phyloP scores from a whole-genome alignment of 2,113 vertebrate species.

The Chaenogobius annularis region DNA sequence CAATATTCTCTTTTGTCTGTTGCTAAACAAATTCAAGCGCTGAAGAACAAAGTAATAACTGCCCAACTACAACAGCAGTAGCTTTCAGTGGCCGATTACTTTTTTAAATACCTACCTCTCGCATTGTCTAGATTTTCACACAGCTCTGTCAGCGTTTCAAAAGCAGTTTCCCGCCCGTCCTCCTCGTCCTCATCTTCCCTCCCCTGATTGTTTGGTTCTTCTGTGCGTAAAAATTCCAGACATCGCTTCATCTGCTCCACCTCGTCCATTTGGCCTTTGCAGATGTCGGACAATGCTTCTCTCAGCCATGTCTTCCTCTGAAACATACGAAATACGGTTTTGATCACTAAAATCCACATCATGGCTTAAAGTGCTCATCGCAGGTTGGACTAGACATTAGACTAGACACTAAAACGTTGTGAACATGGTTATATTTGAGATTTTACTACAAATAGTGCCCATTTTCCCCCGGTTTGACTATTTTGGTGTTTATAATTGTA shows the following conservation, averaged over 20 bases:
- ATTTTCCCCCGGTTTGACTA: too few relatives aligned
- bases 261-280: slow-evolving; percentile 84
- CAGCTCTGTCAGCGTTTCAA: slow-evolving; percentile 85
- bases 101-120: slow-evolving; percentile 74
- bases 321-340: not conserved
- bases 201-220: slow-evolving; percentile 16
- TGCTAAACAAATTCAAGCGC: too few relatives aligned
- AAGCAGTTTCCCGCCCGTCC: slow-evolving; percentile 76
- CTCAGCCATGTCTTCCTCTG: slow-evolving; percentile 84
- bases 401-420: too few relatives aligned
- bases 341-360: not conserved
- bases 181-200: slow-evolving; percentile 59
- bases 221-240: slow-evolving; percentile 69
- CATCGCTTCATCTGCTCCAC: slow-evolving; percentile 88
- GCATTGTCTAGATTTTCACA: slow-evolving; percentile 93
- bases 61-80: too few relatives aligned
- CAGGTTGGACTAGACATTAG: too few relatives aligned
- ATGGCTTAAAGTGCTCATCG: not conserved
- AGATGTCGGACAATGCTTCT: slow-evolving; percentile 81
- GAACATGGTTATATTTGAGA: too few relatives aligned
- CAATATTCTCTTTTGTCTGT: too few relatives aligned
- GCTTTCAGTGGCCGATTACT: too few relatives aligned
- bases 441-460: too few relatives aligned
- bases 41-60: too few relatives aligned
- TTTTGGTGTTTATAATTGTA: too few relatives aligned